Evolutionary conservation across 2,113 vertebrate genomes (phyloP).

Genomic region (Nannospalax galili): DNA sequence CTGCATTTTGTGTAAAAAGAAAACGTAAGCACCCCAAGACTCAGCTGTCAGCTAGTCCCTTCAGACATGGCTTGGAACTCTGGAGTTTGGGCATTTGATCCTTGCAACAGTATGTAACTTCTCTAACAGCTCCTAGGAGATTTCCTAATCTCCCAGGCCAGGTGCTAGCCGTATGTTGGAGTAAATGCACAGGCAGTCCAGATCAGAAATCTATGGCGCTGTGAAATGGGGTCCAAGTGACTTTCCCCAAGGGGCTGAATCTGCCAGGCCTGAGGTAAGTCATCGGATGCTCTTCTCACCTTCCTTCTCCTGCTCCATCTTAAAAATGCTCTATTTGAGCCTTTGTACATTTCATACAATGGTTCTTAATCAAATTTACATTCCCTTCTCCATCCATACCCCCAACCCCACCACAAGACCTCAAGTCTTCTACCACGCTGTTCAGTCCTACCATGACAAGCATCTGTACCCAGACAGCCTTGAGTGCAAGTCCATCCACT

Average conservation of each 20-base stretch:
- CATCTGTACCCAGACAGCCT: too few relatives aligned
- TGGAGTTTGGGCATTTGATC: too few relatives aligned
- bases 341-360: too few relatives aligned
- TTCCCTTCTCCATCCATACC: too few relatives aligned
- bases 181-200: rapidly evolving
- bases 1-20: background rate
- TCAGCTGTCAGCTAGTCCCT: rapidly evolving
- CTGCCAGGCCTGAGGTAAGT: rapidly evolving
- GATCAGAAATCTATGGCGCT: background rate
- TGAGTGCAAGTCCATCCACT: too few relatives aligned
- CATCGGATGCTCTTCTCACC: rapidly evolving
- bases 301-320: background rate
- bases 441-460: too few relatives aligned
- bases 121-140: background rate
- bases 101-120: background rate
- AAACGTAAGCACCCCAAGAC: background rate
- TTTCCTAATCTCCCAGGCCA: too few relatives aligned
- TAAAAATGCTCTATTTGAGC: too few relatives aligned
- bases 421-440: too few relatives aligned
- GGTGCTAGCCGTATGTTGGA: background rate
- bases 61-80: background rate
- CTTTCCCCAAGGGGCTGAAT: rapidly evolving
- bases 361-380: too few relatives aligned
- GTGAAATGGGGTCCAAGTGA: background rate
- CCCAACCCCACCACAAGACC: too few relatives aligned